These are phyloP conservation scores for Suncus etruscus DNA, from an alignment of 2,113 vertebrate genomes.

Conservation along the genomic window DNA sequence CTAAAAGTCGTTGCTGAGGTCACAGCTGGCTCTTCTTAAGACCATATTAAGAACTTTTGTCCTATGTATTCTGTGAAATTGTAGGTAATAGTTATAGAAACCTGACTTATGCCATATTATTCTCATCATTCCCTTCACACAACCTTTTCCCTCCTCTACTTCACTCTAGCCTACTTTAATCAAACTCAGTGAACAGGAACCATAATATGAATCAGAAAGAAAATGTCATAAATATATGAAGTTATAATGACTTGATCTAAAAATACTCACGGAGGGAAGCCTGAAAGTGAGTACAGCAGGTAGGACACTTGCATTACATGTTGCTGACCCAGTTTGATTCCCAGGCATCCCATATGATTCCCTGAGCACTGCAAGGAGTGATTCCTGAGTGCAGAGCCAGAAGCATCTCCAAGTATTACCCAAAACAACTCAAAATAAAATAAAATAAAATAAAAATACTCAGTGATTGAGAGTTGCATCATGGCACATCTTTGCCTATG, in stretches of 20 bases:
- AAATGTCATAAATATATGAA: conserved; percentile 75
- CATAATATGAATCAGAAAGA: conserved; percentile 73
- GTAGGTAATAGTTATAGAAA: conserved; percentile 18
- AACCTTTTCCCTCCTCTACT: not conserved
- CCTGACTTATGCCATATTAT: not conserved
- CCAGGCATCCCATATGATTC: too few relatives aligned
- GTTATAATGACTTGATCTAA: conserved; percentile 72
- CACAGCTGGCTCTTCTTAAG: not conserved
- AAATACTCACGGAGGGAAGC: conserved; percentile 47
- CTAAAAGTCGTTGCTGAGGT: not conserved
- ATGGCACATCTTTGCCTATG: conserved; percentile 55
- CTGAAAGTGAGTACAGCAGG: too few relatives aligned
- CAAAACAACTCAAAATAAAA: too few relatives aligned
- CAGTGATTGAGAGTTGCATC: conserved; percentile 74
- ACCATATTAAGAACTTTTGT: not conserved
- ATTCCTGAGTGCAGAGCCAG: too few relatives aligned
- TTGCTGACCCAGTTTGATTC: too few relatives aligned
- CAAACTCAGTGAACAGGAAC: conserved; percentile 64
- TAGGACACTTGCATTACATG: too few relatives aligned
- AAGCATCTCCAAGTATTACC: too few relatives aligned
- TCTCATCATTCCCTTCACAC: not conserved
- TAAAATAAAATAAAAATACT: not conserved
- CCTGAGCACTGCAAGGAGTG: too few relatives aligned
- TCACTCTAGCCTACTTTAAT: conserved; percentile 50
- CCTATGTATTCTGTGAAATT: not conserved